Conservation (phyloP, 1,140 invertebrate species). For the Cherax destructor region DNA sequence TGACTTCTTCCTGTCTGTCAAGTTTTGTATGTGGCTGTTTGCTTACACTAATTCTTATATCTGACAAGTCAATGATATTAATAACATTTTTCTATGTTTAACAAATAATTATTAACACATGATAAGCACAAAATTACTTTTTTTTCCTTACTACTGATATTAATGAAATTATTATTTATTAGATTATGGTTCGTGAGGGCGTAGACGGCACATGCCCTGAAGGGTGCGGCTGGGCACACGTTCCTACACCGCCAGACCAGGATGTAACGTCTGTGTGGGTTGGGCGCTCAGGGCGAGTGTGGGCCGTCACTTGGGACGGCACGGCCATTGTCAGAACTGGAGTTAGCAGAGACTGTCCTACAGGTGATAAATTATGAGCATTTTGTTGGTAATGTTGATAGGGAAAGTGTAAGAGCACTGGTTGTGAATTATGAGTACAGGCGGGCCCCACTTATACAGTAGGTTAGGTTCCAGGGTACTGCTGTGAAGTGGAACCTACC, state of each 20-base stretch:
- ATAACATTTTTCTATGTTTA: too few species aligned
- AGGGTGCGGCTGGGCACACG: constrained; percentile 87
- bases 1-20: too few species aligned
- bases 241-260: constrained; percentile 83
- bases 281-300: constrained; percentile 88
- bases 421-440: too few species aligned
- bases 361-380: constrained; percentile 77
- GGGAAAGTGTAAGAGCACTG: neutral
- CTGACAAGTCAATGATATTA: too few species aligned
- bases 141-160: too few species aligned
- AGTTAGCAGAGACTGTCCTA: constrained; percentile 83
- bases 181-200: constrained; percentile 89
- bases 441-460: too few species aligned
- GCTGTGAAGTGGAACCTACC: too few species aligned
- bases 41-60: too few species aligned
- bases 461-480: too few species aligned
- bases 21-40: too few species aligned
- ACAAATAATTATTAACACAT: too few species aligned
- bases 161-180: neutral
- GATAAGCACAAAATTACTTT: too few species aligned
- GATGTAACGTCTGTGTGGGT: constrained; percentile 90
- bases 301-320: constrained; percentile 89
- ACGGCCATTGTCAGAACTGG: constrained; percentile 86
- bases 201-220: constrained; percentile 88
- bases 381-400: neutral